A percentile compares a stretch with the other conserved stretches of the same genome.
Evolutionary conservation across 2,888 invertebrate species (phyloP).

Genomic region (Heliconius erato): DNA sequence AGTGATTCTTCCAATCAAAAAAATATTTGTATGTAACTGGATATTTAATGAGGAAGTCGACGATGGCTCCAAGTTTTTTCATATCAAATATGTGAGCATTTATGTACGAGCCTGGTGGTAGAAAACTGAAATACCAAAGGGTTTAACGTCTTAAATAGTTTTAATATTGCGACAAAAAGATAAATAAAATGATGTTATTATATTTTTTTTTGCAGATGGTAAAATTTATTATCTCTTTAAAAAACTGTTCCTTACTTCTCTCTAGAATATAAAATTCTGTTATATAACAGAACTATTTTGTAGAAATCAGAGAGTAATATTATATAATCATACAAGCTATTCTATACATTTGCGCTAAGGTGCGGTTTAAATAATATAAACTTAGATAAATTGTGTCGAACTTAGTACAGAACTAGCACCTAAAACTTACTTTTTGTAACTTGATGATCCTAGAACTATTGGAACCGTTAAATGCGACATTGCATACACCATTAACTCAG

Average conservation of each 20-base stretch:
- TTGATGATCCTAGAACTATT: conserved; percentile 66
- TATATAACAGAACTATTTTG: no score
- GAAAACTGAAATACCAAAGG: conserved; percentile 64
- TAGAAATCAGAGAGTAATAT: no score
- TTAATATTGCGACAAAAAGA: neutral
- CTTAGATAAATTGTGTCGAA: neutral
- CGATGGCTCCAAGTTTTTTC: conserved; percentile 70
- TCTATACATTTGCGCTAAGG: no score
- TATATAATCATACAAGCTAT: no score
- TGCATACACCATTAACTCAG: conserved; percentile 66
- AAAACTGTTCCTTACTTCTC: no score
- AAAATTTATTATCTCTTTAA: neutral
- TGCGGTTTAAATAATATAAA: no score
- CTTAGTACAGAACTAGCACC: neutral
- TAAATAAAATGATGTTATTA: no score
- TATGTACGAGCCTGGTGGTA: conserved; percentile 76
- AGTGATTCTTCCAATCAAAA: conserved; percentile 78
- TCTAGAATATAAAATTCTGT: no score
- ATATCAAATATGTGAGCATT: conserved; percentile 66
- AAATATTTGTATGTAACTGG: conserved; percentile 67
- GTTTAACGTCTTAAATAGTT: neutral
- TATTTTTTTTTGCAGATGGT: neutral
- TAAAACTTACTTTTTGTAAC: conserved; percentile 68
- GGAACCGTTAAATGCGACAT: conserved; percentile 70
- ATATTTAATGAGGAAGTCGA: conserved; percentile 71